Evolutionary conservation across 2,113 vertebrate genomes (phyloP), one percentile per base, ranked within the genome.

Genomic region (Hylia prasina): DNA sequence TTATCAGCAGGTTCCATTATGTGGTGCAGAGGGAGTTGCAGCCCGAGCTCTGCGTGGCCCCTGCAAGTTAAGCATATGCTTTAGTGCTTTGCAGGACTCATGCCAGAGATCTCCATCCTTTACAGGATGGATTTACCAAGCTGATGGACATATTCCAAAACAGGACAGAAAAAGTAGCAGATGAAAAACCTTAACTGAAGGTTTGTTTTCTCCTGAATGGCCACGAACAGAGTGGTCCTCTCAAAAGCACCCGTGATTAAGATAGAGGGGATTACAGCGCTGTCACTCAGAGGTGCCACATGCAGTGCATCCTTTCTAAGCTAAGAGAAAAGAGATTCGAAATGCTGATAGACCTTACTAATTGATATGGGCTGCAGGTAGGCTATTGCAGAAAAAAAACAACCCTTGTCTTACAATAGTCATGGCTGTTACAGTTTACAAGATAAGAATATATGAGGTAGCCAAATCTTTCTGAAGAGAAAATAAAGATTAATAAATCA

Each of bases 31-130:
- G 65, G 57, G 75, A 86, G n/a, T 4, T 78, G 56, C 60, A 84
- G 86, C 48, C 3, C 1, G 76, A 89, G 88, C 86, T 53, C 80
- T 60, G 90, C 1, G 0, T 19, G 60, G 93, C 80, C 77, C 65
- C 88, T 81, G 82, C 65, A 20, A 86, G 94, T 96, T 44, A 86
- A 93, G 33, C 88, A 78, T 23, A 75, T 15, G 85, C 88, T 93
- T 94, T 94, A 96, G 96, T 96, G 96, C 92, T 96, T 86, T 96
- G 94, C 73, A 95, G 94, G 94, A 96, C 90, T 86, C 19, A 10
- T 96, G 93, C 96, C 94, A 96, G 96, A 93, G 93, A 90, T 78
- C 73, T 69, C 82, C 86, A 71, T 70, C 80, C 82, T 71, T 84
- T 89, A 21, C 72, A 90, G 80, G 69, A 82, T 21, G 56, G 86